phyloP scores from a whole-genome alignment of 2,888 invertebrate genomes.

The Nephrotoma flavescens region DNA sequence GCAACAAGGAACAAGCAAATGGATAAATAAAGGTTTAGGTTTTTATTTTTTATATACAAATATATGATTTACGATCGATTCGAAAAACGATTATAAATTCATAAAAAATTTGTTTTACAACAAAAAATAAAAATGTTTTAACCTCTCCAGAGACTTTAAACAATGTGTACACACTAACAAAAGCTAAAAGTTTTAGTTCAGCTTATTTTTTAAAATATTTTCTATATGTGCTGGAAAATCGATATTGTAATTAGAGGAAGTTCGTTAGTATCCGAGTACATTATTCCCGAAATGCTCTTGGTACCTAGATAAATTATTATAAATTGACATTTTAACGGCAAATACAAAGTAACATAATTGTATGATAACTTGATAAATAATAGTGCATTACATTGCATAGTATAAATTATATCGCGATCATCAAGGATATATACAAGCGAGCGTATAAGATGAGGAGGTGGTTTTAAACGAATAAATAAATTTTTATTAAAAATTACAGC shows the following conservation, averaged over 20 bases:
- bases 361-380: background rate
- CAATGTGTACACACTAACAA: background rate
- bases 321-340: background rate
- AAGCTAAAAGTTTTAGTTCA: background rate
- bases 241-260: background rate
- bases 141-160: background rate
- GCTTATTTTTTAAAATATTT: background rate
- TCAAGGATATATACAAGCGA: background rate
- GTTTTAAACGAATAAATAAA: background rate
- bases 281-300: too few relatives aligned
- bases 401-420: background rate
- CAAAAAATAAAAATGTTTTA: background rate
- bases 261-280: too few relatives aligned
- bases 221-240: background rate
- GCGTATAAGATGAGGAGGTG: background rate
- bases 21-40: constrained; percentile 1
- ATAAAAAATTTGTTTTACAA: background rate
- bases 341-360: background rate
- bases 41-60: background rate
- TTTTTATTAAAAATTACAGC: background rate
- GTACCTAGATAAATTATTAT: background rate
- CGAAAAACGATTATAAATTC: constrained; percentile 4
- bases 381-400: background rate
- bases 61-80: constrained; percentile 3
- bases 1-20: background rate